Percentiles rank a stretch among this genome's conserved stretches.
These are phyloP conservation scores for Drosophila ohnishii DNA, from an alignment of 1,140 invertebrate species.

Conservation along the genomic window DNA sequence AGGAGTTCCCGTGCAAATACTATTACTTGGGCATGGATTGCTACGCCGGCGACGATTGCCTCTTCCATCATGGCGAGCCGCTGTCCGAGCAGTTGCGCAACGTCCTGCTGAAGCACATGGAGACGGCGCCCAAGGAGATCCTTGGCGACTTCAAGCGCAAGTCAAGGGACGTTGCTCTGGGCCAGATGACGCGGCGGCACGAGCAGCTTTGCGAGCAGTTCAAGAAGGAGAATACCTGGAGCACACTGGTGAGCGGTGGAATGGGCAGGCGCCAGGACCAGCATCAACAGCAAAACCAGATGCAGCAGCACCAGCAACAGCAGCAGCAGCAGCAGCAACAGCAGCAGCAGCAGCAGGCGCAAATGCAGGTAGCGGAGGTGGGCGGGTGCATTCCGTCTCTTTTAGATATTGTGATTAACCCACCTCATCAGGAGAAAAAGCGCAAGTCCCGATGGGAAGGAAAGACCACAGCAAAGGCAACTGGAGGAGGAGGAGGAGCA, in stretches of 20 bases:
- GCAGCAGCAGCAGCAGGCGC: conserved; percentile 24
- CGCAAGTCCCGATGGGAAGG: conserved; percentile 86
- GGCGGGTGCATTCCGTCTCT: conserved; percentile 69
- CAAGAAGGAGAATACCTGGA: conserved; percentile 63
- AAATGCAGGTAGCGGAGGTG: conserved; percentile 8
- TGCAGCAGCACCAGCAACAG: conserved; percentile 26
- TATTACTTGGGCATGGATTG: conserved; percentile 96
- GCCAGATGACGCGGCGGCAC: conserved; percentile 89
- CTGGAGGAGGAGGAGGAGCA: not conserved
- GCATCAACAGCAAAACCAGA: conserved; percentile 17
- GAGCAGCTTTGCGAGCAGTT: conserved; percentile 86
- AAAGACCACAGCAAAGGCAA: conserved; percentile 33
- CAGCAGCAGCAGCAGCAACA: conserved; percentile 31
- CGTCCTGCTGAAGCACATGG: conserved; percentile 92
- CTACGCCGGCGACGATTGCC: conserved; percentile 90
- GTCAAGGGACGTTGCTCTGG: conserved; percentile 89
- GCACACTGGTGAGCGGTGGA: conserved; percentile 43
- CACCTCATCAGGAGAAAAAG: conserved; percentile 84
- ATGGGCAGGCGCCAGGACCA: conserved; percentile 49
- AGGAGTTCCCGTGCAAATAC: conserved; percentile 98
- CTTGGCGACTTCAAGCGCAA: conserved; percentile 93
- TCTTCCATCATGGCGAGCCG: conserved; percentile 95
- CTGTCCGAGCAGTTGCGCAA: conserved; percentile 89
- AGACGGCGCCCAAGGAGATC: conserved; percentile 95
- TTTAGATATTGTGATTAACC: conserved; percentile 79